Evolutionary conservation across 2,113 vertebrate species (phyloP).

Genomic region (Cryptomyrus ogoouensis): DNA sequence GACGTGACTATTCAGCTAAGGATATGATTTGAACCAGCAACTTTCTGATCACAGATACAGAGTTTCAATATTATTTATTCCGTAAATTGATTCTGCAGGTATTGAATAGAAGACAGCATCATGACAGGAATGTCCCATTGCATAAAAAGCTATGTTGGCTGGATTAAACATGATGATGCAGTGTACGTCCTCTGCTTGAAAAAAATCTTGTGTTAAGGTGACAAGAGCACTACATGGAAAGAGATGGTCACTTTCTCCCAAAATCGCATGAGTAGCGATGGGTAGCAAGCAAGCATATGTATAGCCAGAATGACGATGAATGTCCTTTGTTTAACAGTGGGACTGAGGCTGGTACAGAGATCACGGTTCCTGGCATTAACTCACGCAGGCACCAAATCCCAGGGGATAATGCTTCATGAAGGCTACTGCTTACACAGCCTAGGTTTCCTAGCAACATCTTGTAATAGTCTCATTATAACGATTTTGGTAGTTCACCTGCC

Average conservation of each 20-base stretch:
- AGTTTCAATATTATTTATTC: not conserved
- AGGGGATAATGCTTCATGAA: not conserved
- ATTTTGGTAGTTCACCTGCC: not conserved
- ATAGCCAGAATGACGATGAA: not conserved
- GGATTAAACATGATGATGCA: not conserved
- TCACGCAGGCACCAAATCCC: not conserved
- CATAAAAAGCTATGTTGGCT: not conserved
- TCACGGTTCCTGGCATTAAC: not conserved
- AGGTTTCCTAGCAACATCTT: slow-evolving; percentile 12
- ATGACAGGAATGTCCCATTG: not conserved
- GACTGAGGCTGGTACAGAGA: not conserved
- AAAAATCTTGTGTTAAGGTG: not conserved
- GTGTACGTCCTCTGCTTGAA: not conserved
- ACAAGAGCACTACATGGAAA: not conserved
- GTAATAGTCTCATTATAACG: slow-evolving; percentile 10
- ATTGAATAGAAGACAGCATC: not conserved
- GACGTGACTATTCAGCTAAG: not conserved
- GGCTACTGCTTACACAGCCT: not conserved
- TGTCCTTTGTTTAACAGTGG: not conserved
- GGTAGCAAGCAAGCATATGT: not conserved
- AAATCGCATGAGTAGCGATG: not conserved
- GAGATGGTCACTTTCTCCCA: not conserved
- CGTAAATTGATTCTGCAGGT: not conserved
- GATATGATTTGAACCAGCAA: not conserved
- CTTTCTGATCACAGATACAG: not conserved